phyloP scores from a whole-genome alignment of 1,140 invertebrate species.

The Lutraria rhynchaena region DNA sequence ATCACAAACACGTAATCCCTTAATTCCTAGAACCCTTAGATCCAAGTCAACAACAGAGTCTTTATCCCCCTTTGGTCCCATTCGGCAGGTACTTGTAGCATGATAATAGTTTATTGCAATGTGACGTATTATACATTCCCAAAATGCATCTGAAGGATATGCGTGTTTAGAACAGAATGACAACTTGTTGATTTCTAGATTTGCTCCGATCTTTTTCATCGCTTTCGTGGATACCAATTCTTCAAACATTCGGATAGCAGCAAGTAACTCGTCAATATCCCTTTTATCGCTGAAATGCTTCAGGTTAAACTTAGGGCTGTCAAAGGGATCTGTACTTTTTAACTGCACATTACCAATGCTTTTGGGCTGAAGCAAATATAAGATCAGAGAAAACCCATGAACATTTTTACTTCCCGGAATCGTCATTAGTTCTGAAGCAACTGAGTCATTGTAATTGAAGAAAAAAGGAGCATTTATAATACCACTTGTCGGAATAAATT shows the following conservation, averaged over 20 bases:
- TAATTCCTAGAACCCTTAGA: too few species aligned
- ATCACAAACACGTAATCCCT: too few species aligned
- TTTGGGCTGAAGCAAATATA: background rate
- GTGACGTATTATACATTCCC: too few species aligned
- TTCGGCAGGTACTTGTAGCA: too few species aligned
- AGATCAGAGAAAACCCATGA: background rate
- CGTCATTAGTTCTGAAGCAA: background rate
- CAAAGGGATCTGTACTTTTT: slow-evolving; percentile 2
- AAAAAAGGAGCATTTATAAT: background rate
- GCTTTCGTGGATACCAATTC: background rate
- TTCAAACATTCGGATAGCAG: background rate
- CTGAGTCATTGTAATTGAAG: slow-evolving; percentile 4
- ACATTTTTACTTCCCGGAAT: background rate
- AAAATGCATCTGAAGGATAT: too few species aligned
- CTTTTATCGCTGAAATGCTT: background rate
- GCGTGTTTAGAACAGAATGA: slow-evolving; percentile 10
- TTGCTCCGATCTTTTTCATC: background rate
- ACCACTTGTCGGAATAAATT: too few species aligned
- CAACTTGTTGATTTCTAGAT: background rate
- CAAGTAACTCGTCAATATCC: background rate
- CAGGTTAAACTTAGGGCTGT: background rate
- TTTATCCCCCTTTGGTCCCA: too few species aligned
- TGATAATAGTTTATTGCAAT: too few species aligned
- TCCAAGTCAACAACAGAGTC: too few species aligned
- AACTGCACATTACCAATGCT: background rate